Base-by-base conservation (phyloP, 1,140 invertebrate genomes). In the Hermetia illucens region DNA sequence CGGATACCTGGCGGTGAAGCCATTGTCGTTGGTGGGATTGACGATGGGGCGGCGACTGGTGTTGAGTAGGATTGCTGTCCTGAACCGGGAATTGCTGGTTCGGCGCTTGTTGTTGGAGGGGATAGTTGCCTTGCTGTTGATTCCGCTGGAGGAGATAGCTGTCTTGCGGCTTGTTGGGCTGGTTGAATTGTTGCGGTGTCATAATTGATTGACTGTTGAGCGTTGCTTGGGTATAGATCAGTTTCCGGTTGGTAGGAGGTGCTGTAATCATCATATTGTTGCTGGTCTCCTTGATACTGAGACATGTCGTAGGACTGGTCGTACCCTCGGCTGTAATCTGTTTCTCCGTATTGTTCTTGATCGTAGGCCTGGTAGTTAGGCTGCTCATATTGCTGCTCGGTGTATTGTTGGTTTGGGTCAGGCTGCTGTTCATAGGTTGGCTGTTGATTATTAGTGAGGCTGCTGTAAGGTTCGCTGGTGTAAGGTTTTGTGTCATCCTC, bases 211-310 rank as follows among this genome's bases (percentile, higher is more conserved):
- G 16, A 19, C 4, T 15, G n/a, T 34, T 34, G n/a, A 18, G 16
- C 33, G n/a, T 34, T 12, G 16, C n/a, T 15, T 12, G 13, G 21
- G 18, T 10, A 17, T 3, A 6, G 16, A 3, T 12, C 21, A 17
- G 17, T 34, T 34, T 20, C 13, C 24, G 52, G 45, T 39, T 50
- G 18, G 37, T 34, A 43, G 37, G 53, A 34, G 41, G 52, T 50
- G 5, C 41, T 51, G 34, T 58, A 58, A 24, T 51, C 55, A 33
- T 55, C 54, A 22, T 60, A 60, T 40, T 60, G 53, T 13, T 39
- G 24, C 32, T 44, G 25, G 6, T 21, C 24, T 18, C 16, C 19
- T 34, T 19, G 19, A 38, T 38, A 29, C 34, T 29, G 36, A 5
- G 6, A n/a, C 10, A 15, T 10, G 17, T 33, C 31, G 12, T 19